phyloP scores from a whole-genome alignment of 2,113 vertebrate genomes.

The Clarias batrachus region DNA sequence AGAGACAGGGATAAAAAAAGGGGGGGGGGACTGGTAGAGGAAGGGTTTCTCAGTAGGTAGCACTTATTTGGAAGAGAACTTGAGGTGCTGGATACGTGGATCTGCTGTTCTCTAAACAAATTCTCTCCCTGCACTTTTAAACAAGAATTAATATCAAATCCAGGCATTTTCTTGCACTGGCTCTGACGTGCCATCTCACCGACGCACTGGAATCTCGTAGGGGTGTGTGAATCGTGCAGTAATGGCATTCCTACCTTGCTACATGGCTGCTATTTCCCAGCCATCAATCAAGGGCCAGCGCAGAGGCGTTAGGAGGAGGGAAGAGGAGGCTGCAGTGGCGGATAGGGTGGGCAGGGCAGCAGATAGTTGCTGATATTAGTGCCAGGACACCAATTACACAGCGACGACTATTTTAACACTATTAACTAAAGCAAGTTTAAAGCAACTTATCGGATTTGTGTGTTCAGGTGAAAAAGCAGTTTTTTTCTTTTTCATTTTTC shows the following conservation, averaged over 20 bases:
- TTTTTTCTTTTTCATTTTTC: neutral
- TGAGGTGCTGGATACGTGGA: slow-evolving; percentile 57
- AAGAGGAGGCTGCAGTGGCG: slow-evolving; percentile 35
- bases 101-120: slow-evolving; percentile 69
- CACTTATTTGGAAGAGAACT: slow-evolving; percentile 33
- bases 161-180: slow-evolving; percentile 65
- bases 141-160: slow-evolving; percentile 76
- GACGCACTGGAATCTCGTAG: slow-evolving; percentile 70
- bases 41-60: slow-evolving; percentile 19
- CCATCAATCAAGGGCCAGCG: slow-evolving; percentile 68
- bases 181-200: slow-evolving; percentile 68
- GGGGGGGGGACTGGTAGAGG: neutral
- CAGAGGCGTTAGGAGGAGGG: slow-evolving; percentile 47
- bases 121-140: slow-evolving; percentile 74
- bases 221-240: slow-evolving; percentile 71
- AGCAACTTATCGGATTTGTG: slow-evolving; percentile 33
- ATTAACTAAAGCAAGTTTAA: slow-evolving; percentile 30
- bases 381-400: slow-evolving; percentile 44
- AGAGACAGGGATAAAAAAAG: slow-evolving; percentile 22
- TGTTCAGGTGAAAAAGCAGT: neutral
- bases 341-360: slow-evolving; percentile 42
- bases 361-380: slow-evolving; percentile 58
- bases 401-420: slow-evolving; percentile 41
- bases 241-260: slow-evolving; percentile 72
- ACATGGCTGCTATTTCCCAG: slow-evolving; percentile 70